Conservation (phyloP, 1,140 invertebrate genomes). For the Sycophila sp. region DNA sequence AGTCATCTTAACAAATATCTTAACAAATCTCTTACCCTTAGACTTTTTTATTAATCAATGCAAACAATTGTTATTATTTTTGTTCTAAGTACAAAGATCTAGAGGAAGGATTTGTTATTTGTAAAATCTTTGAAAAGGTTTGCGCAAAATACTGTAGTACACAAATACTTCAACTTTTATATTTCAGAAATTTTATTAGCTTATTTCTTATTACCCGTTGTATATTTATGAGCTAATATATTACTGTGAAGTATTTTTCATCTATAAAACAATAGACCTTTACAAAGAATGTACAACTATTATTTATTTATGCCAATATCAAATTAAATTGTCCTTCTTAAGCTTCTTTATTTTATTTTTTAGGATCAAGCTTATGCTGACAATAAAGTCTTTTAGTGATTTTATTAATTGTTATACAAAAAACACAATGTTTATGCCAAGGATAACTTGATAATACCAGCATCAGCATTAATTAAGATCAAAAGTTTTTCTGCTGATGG, state of each 20-base stretch:
- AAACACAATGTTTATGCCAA: conserved; percentile 19
- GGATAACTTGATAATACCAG: conserved; percentile 37
- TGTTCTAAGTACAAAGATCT: too few species aligned
- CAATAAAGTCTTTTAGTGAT: conserved; percentile 2
- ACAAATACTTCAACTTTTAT: neutral
- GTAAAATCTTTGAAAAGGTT: neutral
- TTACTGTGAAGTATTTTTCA: neutral
- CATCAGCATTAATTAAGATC: conserved; percentile 21
- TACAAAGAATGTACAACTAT: neutral
- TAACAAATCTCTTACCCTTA: conserved; percentile 14
- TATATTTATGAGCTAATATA: neutral
- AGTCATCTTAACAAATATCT: conserved; percentile 15
- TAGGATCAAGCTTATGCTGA: conserved; percentile 4
- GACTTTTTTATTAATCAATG: too few species aligned
- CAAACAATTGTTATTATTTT: too few species aligned
- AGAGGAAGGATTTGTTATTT: conserved; percentile 3
- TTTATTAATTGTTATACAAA: neutral
- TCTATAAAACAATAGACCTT: neutral
- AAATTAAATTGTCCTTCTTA: too few species aligned
- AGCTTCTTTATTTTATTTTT: neutral
- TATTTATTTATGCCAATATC: too few species aligned
- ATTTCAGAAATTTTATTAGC: too few species aligned
- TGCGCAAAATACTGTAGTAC: neutral
- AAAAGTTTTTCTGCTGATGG: conserved; percentile 51
- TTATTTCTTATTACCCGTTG: neutral